These are phyloP conservation scores for Rhagoletis pomonella DNA, from an alignment of 1,140 invertebrate species.

Conservation along the genomic window DNA sequence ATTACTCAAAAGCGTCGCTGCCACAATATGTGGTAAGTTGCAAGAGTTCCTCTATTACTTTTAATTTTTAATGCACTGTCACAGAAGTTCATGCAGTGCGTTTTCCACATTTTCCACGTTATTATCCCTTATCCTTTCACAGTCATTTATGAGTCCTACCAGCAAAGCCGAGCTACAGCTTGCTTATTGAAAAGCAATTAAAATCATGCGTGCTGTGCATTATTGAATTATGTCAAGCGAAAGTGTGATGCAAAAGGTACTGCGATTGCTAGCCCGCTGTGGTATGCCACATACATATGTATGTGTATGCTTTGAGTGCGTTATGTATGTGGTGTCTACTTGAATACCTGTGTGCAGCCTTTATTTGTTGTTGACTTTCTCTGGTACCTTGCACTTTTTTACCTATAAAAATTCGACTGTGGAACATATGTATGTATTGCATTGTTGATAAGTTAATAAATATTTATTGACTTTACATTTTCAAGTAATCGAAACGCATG, in stretches of 20 bases:
- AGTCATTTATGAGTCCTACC: not conserved
- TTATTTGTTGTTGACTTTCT: not conserved
- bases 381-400: not conserved
- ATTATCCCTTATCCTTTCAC: not conserved
- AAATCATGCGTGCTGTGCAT: constrained; percentile 67
- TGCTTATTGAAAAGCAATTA: constrained; percentile 73
- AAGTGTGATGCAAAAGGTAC: not conserved
- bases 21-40: constrained; percentile 64
- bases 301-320: not conserved
- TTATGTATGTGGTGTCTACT: not conserved
- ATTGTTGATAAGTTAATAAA: constrained; percentile 34
- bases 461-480: constrained; percentile 51
- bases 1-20: constrained; percentile 15
- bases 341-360: too few relatives aligned
- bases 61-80: constrained; percentile 24
- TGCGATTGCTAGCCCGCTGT: not conserved
- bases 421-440: not conserved
- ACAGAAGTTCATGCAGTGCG: constrained; percentile 57
- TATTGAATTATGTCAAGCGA: constrained; percentile 67
- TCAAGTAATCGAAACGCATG: not conserved
- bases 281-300: constrained; percentile 9
- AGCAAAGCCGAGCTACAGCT: not conserved
- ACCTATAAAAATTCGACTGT: not conserved
- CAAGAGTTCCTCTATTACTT: not conserved
- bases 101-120: constrained; percentile 62